Conservation (phyloP, 1,140 invertebrate species). For the Drosophila nasuta region DNA sequence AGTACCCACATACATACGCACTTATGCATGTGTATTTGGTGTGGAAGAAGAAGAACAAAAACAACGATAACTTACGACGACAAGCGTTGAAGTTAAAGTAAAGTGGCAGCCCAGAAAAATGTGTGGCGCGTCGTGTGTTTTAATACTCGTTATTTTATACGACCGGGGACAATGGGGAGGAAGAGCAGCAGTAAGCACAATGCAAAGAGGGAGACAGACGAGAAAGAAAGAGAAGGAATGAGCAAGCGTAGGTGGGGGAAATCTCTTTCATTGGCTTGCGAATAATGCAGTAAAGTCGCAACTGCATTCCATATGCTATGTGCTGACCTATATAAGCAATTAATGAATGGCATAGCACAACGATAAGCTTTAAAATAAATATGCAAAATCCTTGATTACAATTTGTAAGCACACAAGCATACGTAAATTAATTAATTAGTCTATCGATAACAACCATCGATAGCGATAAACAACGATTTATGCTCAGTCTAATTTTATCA, state of each 20-base stretch:
- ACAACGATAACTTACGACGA: slow-evolving; percentile 43
- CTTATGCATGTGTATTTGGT: neutral
- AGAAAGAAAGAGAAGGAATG: neutral
- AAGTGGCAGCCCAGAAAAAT: slow-evolving; percentile 51
- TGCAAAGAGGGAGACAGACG: slow-evolving; percentile 7
- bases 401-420: too few relatives aligned
- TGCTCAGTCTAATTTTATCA: slow-evolving; percentile 12
- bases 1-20: neutral
- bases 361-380: slow-evolving; percentile 4
- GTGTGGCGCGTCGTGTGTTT: slow-evolving; percentile 10
- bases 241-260: neutral
- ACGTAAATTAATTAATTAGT: neutral
- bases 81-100: slow-evolving; percentile 57
- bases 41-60: slow-evolving; percentile 48
- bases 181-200: neutral
- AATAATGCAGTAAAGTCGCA: slow-evolving; percentile 18
- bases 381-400: neutral
- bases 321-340: neutral
- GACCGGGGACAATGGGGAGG: neutral
- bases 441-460: slow-evolving; percentile 3
- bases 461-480: slow-evolving; percentile 9
- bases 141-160: slow-evolving; percentile 14
- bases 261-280: slow-evolving; percentile 7
- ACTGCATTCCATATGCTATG: slow-evolving; percentile 25
- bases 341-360: neutral